Percentiles rank a stretch among this genome's conserved stretches.
These are phyloP conservation scores for Lepus americanus DNA, from an alignment of 2,113 vertebrate species.

Conservation along the genomic window DNA sequence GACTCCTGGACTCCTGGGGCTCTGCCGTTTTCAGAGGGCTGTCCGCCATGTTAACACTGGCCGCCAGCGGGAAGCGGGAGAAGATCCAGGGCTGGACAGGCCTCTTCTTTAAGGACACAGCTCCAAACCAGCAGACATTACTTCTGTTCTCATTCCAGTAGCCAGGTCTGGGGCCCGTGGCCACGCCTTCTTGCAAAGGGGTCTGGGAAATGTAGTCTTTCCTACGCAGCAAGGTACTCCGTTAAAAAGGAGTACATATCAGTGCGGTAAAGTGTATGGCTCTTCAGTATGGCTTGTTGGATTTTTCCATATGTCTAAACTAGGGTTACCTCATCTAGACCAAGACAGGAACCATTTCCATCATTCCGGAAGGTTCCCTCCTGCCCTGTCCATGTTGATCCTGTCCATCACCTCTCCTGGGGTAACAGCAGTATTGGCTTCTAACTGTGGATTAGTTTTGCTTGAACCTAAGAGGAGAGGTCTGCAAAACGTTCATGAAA, in stretches of 20 bases:
- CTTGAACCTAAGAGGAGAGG: background rate
- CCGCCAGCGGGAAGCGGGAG: background rate
- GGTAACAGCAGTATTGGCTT: background rate
- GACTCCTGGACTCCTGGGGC: background rate
- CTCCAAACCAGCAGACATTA: background rate
- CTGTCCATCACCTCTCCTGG: background rate
- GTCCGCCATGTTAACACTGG: background rate
- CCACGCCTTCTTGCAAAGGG: background rate
- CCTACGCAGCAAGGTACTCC: background rate
- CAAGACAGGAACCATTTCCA: background rate
- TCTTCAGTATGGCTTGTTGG: background rate
- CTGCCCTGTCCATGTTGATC: background rate
- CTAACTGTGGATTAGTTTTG: background rate
- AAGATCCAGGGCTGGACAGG: background rate
- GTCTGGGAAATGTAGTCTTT: background rate
- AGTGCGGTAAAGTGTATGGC: background rate
- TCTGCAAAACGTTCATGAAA: no score
- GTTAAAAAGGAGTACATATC: background rate
- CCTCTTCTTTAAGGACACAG: background rate
- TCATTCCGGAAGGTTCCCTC: background rate
- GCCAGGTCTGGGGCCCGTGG: background rate
- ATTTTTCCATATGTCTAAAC: background rate
- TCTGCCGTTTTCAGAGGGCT: background rate
- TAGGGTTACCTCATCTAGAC: background rate
- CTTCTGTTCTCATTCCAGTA: background rate